Percentiles rank a stretch among this genome's conserved stretches.
phyloP scores from a whole-genome alignment of 2,113 vertebrate genomes.

The Madoqua kirkii region DNA sequence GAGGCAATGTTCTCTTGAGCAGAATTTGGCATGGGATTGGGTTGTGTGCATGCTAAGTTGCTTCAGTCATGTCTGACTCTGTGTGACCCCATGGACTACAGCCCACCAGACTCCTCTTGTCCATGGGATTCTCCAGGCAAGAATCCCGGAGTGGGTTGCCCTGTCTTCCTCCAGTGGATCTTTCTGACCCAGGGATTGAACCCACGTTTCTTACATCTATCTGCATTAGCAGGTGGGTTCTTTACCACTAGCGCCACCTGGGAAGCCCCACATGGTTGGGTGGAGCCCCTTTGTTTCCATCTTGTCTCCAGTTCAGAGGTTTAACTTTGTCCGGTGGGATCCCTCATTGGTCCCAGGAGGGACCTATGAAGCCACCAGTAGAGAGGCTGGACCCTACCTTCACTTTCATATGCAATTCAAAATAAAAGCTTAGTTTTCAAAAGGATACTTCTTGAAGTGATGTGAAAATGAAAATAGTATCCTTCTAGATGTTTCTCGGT shows the following conservation, averaged over 20 bases:
- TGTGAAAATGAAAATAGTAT: neutral
- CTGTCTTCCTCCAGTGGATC: neutral
- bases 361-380: neutral
- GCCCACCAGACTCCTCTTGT: neutral
- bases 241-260: neutral
- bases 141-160: neutral
- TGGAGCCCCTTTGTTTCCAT: neutral
- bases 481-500: neutral
- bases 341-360: neutral
- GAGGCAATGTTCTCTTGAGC: neutral
- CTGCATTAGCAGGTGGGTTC: neutral
- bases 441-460: neutral
- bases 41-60: neutral
- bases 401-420: neutral
- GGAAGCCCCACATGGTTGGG: neutral
- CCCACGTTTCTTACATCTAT: neutral
- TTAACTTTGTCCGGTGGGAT: neutral
- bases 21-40: neutral
- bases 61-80: neutral
- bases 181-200: neutral
- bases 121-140: neutral
- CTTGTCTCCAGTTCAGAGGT: neutral
- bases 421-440: neutral
- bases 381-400: neutral
- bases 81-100: neutral